Evolutionary conservation across 2,797 vertebrate genomes (phyloP), one percentile per base, ranked within the genome.

Genomic region (Centropyge bicolor): DNA sequence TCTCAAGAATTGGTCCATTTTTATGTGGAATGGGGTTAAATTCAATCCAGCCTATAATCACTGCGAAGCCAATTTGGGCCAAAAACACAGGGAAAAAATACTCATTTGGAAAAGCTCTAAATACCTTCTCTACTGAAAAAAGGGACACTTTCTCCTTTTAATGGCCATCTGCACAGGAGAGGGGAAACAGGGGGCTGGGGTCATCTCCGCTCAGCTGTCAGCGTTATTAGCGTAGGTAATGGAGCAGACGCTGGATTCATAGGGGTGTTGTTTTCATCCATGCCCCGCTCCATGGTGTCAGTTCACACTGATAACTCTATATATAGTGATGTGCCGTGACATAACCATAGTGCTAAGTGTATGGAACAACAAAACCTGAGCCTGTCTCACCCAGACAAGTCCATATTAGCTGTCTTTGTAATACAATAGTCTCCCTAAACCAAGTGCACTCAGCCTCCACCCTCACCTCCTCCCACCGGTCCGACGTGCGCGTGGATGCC

Each of bases 111-210:
- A 97, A 97, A 96, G 96, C 96, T 96, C 97, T 97, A 98, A 99
- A 97, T 97, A 97, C 95, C 95, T 97, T 97, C 95, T 96, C 95
- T 95, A 82, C 85, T 93, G 91, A 95, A 96, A 96, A 96, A 96
- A 96, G 96, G 97, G 97, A 97, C 97, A 97, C 96, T 97, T 97
- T 98, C 96, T 97, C 97, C 97, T 94, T 94, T 98, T 98, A 98
- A 98, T 98, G 97, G 96, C 98, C 97, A 99, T 99, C 97, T 99
- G 98, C 97, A 98, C 97, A 97, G 97, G 97, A 98, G 97, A 97
- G 97, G 96, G 95, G 97, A 97, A 96, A 95, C 96, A 95, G 96
- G 97, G 94, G 96, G 96, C 96, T 96, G 96, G 96, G 97, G 97
- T 99, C 97, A 98, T 97, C 97, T 97, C 96, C 95, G 95, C 97